These are phyloP conservation scores for human DNA, from an alignment of 2,113 vertebrate genomes.

Conservation along the genomic window GRCh38 chr15:63066501-63067000, in stretches of 20 bases:
- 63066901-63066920: background rate
- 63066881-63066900: background rate
- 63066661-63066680: background rate
- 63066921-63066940: slow-evolving; percentile 30
- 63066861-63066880: background rate
- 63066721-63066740: slow-evolving; percentile 21
- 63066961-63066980: slow-evolving; percentile 1
- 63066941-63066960: slow-evolving; percentile 15
- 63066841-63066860: background rate
- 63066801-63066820: background rate
- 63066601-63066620: background rate
- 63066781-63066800: background rate
- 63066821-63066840: background rate
- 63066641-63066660: background rate
- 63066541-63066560: background rate
- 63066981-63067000: background rate
- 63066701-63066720: background rate
- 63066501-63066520: background rate
- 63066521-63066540: background rate
- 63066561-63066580: accelerated
- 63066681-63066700: background rate
- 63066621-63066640: background rate
- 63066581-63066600: background rate
- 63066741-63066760: background rate
- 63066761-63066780: background rate